Base-by-base conservation (phyloP, 2,888 invertebrate species). In the Limulus polyphemus region DNA sequence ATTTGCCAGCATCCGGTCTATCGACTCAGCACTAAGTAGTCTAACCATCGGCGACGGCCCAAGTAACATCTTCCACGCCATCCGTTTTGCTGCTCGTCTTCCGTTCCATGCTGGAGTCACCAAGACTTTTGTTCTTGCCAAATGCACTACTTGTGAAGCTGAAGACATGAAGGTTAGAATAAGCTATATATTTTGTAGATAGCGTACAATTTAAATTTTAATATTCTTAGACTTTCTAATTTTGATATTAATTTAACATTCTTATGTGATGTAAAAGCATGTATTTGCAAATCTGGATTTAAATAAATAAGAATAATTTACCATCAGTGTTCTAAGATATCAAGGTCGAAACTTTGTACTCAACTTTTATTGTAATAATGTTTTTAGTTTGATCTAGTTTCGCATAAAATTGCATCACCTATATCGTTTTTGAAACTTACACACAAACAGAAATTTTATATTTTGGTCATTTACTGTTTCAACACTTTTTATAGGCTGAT, bases 21-120 rank as follows among this genome's bases (percentile, higher is more conserved):
- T 90, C 58, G 75, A 81, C 4, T 78, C 83, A 47, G 85, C 87
- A 71, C 84, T 90, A 70, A 83, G 83, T 67, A 82, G 83, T 64
- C 81, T 90, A 58, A 81, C 82, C 52, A 81, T 85, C 55, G 85
- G 86, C 80, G 78, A 75, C 74, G 67, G 70, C 32, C 63, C 68
- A 47, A 17, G 17, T 13, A 70, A 73, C 63, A 68, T 74, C 47
- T 71, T 73, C 48, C 70, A 72, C 32, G 75, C 75, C 3, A 66
- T 75, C 56, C 70, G 72, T 55, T 74, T 70, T 63, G 74, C 75
- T 12, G 70, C 74, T 13, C 65, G 68, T 11, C 70, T 75, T 9
- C 75, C 76, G 46, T 80, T 77, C 75, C 72, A 80, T 56, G 71
- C 77, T 11, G 80, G 78, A 2, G 78, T 76, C 32, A 74, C 76